phyloP scores from a whole-genome alignment of 2,113 vertebrate genomes.

The Prinia subflava region DNA sequence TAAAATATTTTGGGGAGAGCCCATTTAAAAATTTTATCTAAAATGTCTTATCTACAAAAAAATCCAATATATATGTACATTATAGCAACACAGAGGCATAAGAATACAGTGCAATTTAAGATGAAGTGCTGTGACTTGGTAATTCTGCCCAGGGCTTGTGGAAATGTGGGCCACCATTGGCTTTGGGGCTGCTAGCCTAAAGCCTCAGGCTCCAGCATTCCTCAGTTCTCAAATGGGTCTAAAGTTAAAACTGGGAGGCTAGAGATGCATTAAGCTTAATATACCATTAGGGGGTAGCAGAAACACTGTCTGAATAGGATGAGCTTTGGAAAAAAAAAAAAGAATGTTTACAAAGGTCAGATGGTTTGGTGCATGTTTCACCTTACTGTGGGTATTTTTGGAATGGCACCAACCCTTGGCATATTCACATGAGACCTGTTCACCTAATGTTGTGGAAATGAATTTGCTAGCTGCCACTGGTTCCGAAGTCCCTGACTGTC shows the following conservation, averaged over 20 bases:
- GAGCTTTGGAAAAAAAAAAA: not conserved
- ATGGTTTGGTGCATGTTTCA: not conserved
- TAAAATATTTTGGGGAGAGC: constrained; percentile 41
- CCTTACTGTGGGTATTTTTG: not conserved
- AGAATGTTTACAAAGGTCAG: not conserved
- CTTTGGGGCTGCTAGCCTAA: constrained; percentile 38
- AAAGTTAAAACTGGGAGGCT: not conserved
- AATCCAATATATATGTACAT: constrained; percentile 60
- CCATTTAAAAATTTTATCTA: constrained; percentile 66
- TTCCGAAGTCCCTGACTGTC: not conserved
- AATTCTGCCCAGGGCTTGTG: constrained; percentile 11
- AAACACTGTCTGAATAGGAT: constrained; percentile 22
- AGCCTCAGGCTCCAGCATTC: constrained; percentile 54
- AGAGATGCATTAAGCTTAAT: constrained; percentile 4
- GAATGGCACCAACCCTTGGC: not conserved
- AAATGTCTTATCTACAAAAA: constrained; percentile 73
- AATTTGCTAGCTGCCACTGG: constrained; percentile 8
- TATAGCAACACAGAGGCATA: constrained; percentile 57
- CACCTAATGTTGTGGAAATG: not conserved
- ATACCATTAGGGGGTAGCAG: constrained; percentile 10
- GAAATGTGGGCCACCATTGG: constrained; percentile 62
- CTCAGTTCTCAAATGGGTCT: not conserved
- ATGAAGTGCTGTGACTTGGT: constrained; percentile 54
- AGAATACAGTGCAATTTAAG: constrained; percentile 67
- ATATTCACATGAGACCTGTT: not conserved